Evolutionary conservation across 2,113 vertebrate species (phyloP), one percentile per base, ranked within the genome.

Genomic region (Delphinapterus leucas): DNA sequence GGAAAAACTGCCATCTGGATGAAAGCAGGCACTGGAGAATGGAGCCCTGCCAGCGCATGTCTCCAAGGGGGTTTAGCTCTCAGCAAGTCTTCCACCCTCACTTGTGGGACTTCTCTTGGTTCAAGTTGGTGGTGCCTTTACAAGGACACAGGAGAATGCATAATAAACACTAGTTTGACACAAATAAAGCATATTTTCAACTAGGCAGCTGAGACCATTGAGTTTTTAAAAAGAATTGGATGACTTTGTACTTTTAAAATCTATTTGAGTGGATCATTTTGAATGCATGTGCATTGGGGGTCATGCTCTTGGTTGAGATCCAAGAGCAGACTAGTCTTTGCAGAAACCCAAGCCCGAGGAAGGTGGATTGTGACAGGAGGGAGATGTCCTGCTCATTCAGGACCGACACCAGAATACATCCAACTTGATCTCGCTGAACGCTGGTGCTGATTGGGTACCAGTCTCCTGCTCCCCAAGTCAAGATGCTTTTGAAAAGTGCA

Each of bases 391-490:
- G 36, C 6, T 25, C 9, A 2, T 10, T 20, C 0, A 13, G 83
- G 58, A 36, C 5, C 1, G 0, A 6, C 1, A 0, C 12, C 2
- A 53, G 6, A 2, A 21, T 3, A 15, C 12, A 7, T 0, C 3
- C 0, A 20, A 0, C 3, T 1, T 0, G 2, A 15, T 2, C 15
- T 0, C 1, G 13, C 8, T 58, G 8, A 20, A 2, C 0, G 7
- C 70, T 20, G 2, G 17, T 0, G 7, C 5, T 0, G 8, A 1
- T 2, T 12, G 18, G 4, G 8, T 3, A 21, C 3, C 10, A 1
- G 28, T 25, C 33, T 33, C 14, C 28, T 25, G 14, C 11, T 1
- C 23, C 53, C 28, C 12, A 6, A 44, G n/a, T 21, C 12, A 17
- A 28, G 47, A 5, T 20, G 74, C 31, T 31, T 58, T 68, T 18